phyloP scores from a whole-genome alignment of 2,888 invertebrate genomes.

The Lithophane ornitopus region DNA sequence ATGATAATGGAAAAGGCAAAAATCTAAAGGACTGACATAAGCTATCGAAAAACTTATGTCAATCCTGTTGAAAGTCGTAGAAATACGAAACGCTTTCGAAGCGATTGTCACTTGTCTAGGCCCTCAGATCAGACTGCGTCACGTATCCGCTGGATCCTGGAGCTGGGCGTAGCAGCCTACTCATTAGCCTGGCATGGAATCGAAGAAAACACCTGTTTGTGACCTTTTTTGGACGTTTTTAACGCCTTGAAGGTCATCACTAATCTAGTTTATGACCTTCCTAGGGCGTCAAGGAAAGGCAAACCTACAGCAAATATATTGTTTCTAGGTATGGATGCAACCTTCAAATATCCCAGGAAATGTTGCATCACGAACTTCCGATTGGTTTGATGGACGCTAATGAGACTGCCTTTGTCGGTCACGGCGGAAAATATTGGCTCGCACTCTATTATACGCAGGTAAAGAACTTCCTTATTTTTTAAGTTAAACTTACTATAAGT shows the following conservation, averaged over 20 bases:
- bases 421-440: slow-evolving; percentile 88
- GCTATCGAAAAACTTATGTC: too few relatives aligned
- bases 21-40: too few relatives aligned
- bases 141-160: too few relatives aligned
- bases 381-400: slow-evolving; percentile 82
- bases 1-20: too few relatives aligned
- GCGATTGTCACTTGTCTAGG: too few relatives aligned
- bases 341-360: slow-evolving; percentile 83
- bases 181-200: neutral
- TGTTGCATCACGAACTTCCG: slow-evolving; percentile 80
- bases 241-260: neutral
- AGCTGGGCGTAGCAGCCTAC: neutral
- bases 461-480: neutral
- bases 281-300: neutral
- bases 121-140: too few relatives aligned
- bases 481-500: neutral
- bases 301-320: neutral
- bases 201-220: neutral
- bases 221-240: neutral
- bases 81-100: too few relatives aligned
- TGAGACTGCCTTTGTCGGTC: slow-evolving; percentile 87
- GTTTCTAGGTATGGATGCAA: slow-evolving; percentile 87
- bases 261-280: neutral
- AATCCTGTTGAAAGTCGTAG: too few relatives aligned
- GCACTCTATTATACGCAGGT: slow-evolving; percentile 87